Conservation (phyloP, 2,888 invertebrate genomes). For the Drosophila tripunctata region DNA sequence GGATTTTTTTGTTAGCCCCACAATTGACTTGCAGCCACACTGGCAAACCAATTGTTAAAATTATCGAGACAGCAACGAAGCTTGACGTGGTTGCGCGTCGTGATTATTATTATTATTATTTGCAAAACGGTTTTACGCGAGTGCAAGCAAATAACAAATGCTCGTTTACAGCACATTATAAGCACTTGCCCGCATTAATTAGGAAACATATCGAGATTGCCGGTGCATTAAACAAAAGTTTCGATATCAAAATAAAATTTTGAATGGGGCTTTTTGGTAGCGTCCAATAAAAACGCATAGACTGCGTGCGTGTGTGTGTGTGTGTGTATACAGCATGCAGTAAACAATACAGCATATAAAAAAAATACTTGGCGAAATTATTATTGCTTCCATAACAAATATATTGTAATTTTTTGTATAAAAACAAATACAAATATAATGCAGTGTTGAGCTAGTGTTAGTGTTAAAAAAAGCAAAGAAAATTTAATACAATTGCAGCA, state of each 20-base stretch:
- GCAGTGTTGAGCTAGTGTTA: constrained; percentile 19
- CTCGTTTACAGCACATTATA: constrained; percentile 9
- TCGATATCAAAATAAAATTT: constrained; percentile 31
- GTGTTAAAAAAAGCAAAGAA: constrained; percentile 31
- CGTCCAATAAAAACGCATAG: constrained; percentile 52
- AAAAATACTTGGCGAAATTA: constrained; percentile 58
- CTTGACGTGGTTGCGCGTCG: constrained; percentile 62
- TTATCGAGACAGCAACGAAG: constrained; percentile 41
- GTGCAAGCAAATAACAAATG: constrained; percentile 40
- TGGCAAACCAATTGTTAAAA: constrained; percentile 26
- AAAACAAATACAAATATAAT: constrained; percentile 9
- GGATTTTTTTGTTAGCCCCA: no score
- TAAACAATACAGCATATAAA: constrained; percentile 57
- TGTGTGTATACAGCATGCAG: constrained; percentile 27
- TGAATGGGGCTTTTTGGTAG: constrained; percentile 50
- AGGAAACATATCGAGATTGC: constrained; percentile 2
- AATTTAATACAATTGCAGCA: constrained; percentile 56
- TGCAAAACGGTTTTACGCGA: constrained; percentile 53
- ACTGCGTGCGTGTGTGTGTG: constrained; percentile 26
- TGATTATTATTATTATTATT: no score
- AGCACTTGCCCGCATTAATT: constrained; percentile 8
- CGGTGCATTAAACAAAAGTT: constrained; percentile 12
- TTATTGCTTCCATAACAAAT: constrained; percentile 46
- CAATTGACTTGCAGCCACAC: constrained; percentile 34
- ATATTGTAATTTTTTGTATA: constrained; percentile 12